Evolutionary conservation across 2,888 invertebrate genomes (phyloP).

Genomic region (Zaprionus lineosus): DNA sequence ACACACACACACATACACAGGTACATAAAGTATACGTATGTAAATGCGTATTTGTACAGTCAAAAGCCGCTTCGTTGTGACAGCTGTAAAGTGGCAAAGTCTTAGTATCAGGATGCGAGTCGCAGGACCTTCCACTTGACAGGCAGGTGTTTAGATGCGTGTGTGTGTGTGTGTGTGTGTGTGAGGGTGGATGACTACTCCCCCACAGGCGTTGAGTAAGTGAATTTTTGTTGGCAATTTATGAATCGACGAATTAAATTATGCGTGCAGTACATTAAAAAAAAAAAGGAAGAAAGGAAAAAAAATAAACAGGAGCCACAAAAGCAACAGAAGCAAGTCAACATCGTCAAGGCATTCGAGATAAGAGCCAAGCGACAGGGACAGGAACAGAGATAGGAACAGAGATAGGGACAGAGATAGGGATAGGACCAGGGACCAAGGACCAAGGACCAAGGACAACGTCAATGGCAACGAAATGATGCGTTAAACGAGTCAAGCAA

Average conservation of each 20-base stretch:
- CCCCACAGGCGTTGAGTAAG: constrained; percentile 38
- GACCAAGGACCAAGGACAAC: constrained; percentile 1
- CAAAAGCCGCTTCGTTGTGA: constrained; percentile 37
- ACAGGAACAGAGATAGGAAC: too few relatives aligned
- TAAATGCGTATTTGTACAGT: constrained; percentile 39
- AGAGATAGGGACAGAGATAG: too few relatives aligned
- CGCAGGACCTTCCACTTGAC: too few relatives aligned
- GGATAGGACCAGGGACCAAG: too few relatives aligned
- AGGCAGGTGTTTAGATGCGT: too few relatives aligned
- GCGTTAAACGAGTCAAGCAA: constrained; percentile 67
- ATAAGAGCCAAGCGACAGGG: constrained; percentile 9
- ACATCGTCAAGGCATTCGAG: constrained; percentile 1
- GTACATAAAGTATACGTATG: constrained; percentile 11
- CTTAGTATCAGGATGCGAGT: constrained; percentile 2
- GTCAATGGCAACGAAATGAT: constrained; percentile 50
- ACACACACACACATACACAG: neutral
- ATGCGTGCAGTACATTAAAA: constrained; percentile 71
- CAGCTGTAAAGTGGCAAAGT: constrained; percentile 40
- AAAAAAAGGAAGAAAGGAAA: constrained; percentile 16
- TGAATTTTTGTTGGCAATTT: constrained; percentile 66
- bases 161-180: too few relatives aligned
- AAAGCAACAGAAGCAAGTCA: neutral
- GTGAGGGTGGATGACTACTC: neutral
- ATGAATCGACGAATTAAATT: constrained; percentile 76
- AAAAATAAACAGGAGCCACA: constrained; percentile 16